Percentiles rank a stretch among this genome's conserved stretches.
Evolutionary conservation across 2,797 vertebrate species (phyloP).

Genomic region (Sebastes itinus): DNA sequence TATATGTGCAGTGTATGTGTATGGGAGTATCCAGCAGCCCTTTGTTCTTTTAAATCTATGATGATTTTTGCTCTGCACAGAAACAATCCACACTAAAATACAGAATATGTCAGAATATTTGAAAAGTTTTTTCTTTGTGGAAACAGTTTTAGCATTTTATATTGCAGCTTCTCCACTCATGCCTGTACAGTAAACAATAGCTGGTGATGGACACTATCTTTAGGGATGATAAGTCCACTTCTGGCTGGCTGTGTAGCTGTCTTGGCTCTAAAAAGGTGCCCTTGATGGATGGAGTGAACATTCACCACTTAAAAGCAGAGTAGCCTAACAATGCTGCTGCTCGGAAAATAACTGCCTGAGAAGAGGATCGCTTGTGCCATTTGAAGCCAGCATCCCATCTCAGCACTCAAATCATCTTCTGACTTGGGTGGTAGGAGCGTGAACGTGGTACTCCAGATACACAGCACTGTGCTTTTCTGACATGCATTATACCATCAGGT

Average conservation of each 20-base stretch:
- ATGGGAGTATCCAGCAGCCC: not conserved
- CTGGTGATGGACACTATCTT: not conserved
- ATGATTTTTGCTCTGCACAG: not conserved
- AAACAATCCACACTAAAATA: not conserved
- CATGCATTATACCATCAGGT: not conserved
- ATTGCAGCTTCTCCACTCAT: not conserved
- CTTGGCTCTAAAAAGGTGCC: constrained; percentile 11
- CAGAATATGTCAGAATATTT: not conserved
- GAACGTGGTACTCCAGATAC: not conserved
- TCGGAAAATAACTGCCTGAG: constrained; percentile 12
- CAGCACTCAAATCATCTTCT: constrained; percentile 17
- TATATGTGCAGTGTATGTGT: not conserved
- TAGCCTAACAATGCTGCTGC: not conserved
- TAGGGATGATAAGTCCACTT: not conserved
- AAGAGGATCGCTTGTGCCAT: constrained; percentile 5
- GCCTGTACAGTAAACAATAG: not conserved
- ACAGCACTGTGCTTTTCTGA: not conserved
- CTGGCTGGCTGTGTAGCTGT: not conserved
- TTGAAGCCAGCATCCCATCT: constrained; percentile 6
- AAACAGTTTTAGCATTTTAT: not conserved
- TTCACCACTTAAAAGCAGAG: constrained; percentile 8
- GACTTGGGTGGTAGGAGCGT: not conserved
- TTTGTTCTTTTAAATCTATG: not conserved
- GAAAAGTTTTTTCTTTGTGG: not conserved
- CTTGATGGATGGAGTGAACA: constrained; percentile 20